Percentiles rank a stretch among this genome's conserved stretches.
phyloP scores from a whole-genome alignment of 1,140 invertebrate genomes.

The Dinoponera quadriceps region DNA sequence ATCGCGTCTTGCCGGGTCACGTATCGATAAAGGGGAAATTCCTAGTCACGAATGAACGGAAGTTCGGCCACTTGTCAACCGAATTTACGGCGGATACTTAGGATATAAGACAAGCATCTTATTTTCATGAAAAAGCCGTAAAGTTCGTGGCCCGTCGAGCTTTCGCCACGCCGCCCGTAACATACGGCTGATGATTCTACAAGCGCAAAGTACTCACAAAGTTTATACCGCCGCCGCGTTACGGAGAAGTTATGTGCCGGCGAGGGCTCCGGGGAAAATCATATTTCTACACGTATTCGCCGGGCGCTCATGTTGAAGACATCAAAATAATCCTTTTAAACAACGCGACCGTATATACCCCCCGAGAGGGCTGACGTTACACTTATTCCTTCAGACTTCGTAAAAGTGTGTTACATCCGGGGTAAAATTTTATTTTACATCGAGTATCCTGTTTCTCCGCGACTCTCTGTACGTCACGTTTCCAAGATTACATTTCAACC shows the following conservation, averaged over 20 bases:
- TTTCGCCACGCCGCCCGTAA: conserved; percentile 53
- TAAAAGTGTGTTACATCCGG: conserved; percentile 39
- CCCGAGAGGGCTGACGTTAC: conserved; percentile 22
- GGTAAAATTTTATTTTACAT: conserved; percentile 66
- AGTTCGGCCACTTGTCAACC: conserved; percentile 46
- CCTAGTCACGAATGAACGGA: not conserved
- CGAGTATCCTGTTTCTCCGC: not conserved
- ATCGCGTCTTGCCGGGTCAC: not conserved
- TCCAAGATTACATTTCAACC: conserved; percentile 41
- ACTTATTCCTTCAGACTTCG: conserved; percentile 32
- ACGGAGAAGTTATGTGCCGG: conserved; percentile 64
- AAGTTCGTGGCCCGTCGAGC: conserved; percentile 55
- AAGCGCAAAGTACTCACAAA: conserved; percentile 66
- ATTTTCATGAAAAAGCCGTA: conserved; percentile 70
- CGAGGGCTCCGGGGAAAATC: conserved; percentile 60
- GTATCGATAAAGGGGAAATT: not conserved
- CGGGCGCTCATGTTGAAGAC: conserved; percentile 35
- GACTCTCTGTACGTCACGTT: conserved; percentile 32
- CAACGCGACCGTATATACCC: conserved; percentile 31
- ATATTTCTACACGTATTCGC: conserved; percentile 63
- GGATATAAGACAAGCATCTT: conserved; percentile 56
- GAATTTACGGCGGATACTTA: conserved; percentile 56
- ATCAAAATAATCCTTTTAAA: conserved; percentile 69
- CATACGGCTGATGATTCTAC: conserved; percentile 66
- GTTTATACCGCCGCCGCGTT: conserved; percentile 61